A percentile compares a stretch with the other conserved stretches of the same genome.
Evolutionary conservation across 1,140 invertebrate genomes (phyloP).

Genomic region (Cyclina sinensis): DNA sequence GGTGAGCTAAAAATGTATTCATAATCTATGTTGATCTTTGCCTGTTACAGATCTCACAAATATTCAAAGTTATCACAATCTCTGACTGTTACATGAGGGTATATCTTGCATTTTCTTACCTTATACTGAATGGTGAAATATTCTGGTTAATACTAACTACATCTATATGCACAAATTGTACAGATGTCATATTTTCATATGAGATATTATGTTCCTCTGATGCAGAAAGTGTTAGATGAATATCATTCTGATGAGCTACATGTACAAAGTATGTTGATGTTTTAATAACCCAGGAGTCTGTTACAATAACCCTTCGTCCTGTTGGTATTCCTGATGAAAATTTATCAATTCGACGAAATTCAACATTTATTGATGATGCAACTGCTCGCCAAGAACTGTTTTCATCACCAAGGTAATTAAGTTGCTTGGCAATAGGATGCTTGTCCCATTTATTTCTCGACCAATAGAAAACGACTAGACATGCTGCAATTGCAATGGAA

Average conservation of each 20-base stretch:
- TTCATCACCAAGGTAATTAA: constrained; percentile 89
- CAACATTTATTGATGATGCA: constrained; percentile 92
- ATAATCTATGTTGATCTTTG: no score
- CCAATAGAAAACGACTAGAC: constrained; percentile 88
- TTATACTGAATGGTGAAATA: constrained; percentile 85
- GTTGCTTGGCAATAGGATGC: constrained; percentile 92
- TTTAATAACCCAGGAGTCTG: constrained; percentile 96
- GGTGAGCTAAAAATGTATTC: no score
- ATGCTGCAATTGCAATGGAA: constrained; percentile 73
- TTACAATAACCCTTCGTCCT: constrained; percentile 91
- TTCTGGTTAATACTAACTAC: constrained; percentile 89
- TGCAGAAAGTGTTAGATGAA: constrained; percentile 91
- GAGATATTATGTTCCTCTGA: constrained; percentile 91
- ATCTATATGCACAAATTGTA: constrained; percentile 94
- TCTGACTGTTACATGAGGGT: no score
- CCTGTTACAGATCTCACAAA: no score
- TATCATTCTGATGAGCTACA: constrained; percentile 93
- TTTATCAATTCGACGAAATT: constrained; percentile 93
- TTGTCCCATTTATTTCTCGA: constrained; percentile 90
- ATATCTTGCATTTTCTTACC: constrained; percentile 73
- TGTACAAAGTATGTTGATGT: constrained; percentile 92
- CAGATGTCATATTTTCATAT: constrained; percentile 88
- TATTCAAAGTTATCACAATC: no score
- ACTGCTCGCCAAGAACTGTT: constrained; percentile 89
- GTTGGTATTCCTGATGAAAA: constrained; percentile 90